Base-by-base conservation (phyloP, 2,113 vertebrate genomes). In the Paraplagusia blochii region DNA sequence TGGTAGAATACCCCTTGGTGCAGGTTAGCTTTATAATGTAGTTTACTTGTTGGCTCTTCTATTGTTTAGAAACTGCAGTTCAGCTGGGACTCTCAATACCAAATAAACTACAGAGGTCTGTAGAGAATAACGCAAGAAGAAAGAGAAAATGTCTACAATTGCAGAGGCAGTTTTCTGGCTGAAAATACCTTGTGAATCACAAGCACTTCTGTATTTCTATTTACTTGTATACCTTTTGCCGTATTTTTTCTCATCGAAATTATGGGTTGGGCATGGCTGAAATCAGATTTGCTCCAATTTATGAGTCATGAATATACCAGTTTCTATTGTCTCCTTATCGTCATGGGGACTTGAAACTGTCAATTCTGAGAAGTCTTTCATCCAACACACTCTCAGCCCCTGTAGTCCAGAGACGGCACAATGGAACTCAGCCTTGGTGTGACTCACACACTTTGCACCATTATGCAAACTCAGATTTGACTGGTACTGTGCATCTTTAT, bases 341-440 rank as follows among this genome's bases (percentile, higher is more conserved):
- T 73, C 45, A 63, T 54, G 66, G 67, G 63, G 53, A 63, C 66
- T 53, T 44, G 14, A 46, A 54, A 50, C 57, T 65, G 53, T 70
- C 34, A 47, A 53, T 62, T 49, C 53, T 76, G 19, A 38, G 35
- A 75, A 72, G 74, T 67, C 57, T 69, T 56, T 77, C 72, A 76
- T 72, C 49, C 33, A 38, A 61, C 53, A 64, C 66, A 51, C 42
- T 7, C 55, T 66, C 63, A 68, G 66, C 45, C 61, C 22, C 53
- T 44, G 79, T 55, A 58, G 64, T 75, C 59, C 63, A 33, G 35
- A 59, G 65, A 70, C 54, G 50, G 66, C 67, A 75, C 70, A 72
- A 68, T 63, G 71, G 55, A 47, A 69, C 56, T 72, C 51, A 67
- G 67, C 52, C 73, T 72, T 46, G 58, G 55, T 73, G 61, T 48